Evolutionary conservation across 2,888 invertebrate genomes (phyloP), one percentile per base, ranked within the genome.

Genomic region (Rhogogaster chlorosoma): DNA sequence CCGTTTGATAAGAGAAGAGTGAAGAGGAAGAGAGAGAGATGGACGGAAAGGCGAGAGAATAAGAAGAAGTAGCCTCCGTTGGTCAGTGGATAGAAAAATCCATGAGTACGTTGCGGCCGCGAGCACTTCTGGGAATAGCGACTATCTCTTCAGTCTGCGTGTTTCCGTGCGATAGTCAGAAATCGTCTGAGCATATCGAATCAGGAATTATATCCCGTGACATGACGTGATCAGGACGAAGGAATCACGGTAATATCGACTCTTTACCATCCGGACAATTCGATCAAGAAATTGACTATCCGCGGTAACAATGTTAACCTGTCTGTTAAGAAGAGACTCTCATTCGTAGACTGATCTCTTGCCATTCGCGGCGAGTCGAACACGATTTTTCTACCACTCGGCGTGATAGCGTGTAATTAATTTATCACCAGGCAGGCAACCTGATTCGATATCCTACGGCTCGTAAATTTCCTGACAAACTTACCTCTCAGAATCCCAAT

Each of bases 11-110:
- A 67, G 67, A 67, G 67, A 15, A 32, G 10, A 67, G 32, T 32
- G 32, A 29, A 67, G 32, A 67, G 67, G 15, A 82, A 85, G 85
- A 73, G 86, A 57, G 9, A 29, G 80, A 83, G 83, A 42, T 7
- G 71, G 64, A 42, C 45, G 84, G n/a, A 42, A 70, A 49, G 42
- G 82, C 73, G 70, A n/a, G 42, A 75, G 70, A 67, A 32, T 32
- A 32, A 32, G 67, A 32, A 67, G 32, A 32, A 67, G 26, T 9
- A 26, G 32, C 32, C 15, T 32, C 18, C 15, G 18, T 4, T 67
- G 67, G 67, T 67, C 67, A 67, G 67, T 67, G 67, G 18, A 67
- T 67, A 67, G 67, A 67, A 67, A 67, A 67, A 32, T 67, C 67
- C 67, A 26, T 67, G 67, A 67, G 67, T 32, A 26, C 67, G 32